Evolutionary conservation across 2,113 vertebrate genomes (phyloP).

Genomic region (Strix aluco): DNA sequence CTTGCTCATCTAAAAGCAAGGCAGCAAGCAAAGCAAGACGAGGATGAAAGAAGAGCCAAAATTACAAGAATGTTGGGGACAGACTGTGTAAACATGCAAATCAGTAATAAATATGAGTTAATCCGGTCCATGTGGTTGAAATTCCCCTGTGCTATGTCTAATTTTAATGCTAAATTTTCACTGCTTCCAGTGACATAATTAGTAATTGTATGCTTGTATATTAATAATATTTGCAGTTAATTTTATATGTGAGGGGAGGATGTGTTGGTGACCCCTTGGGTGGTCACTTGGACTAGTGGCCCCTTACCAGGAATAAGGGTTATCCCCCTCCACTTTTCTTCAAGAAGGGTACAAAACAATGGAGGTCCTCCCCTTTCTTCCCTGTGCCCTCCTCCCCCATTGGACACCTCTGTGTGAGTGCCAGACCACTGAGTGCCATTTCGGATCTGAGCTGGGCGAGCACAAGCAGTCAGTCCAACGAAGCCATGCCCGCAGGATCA

Average conservation of each 20-base stretch:
- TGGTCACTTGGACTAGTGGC: neutral
- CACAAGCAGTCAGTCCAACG: rapidly evolving
- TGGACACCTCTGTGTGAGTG: rapidly evolving
- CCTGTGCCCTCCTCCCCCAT: no score
- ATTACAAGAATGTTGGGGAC: neutral
- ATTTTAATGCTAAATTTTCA: neutral
- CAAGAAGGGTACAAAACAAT: neutral
- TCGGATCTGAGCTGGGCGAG: rapidly evolving
- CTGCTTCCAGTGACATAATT: neutral
- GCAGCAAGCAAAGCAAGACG: neutral
- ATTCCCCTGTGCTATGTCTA: neutral
- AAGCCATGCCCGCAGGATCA: rapidly evolving
- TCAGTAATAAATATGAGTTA: neutral
- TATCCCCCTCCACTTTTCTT: neutral
- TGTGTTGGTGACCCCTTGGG: neutral
- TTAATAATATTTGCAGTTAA: neutral
- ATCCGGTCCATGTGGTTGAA: neutral
- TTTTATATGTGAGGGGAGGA: neutral
- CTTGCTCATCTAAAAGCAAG: neutral
- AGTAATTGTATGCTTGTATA: neutral
- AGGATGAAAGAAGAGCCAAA: neutral
- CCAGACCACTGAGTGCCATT: no score
- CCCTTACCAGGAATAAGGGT: neutral
- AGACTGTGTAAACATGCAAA: neutral
- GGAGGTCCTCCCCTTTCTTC: neutral